A percentile compares a stretch with the other conserved stretches of the same genome.
Conservation (phyloP, 2,797 vertebrate species). For the Arctocebus calabarensis region DNA sequence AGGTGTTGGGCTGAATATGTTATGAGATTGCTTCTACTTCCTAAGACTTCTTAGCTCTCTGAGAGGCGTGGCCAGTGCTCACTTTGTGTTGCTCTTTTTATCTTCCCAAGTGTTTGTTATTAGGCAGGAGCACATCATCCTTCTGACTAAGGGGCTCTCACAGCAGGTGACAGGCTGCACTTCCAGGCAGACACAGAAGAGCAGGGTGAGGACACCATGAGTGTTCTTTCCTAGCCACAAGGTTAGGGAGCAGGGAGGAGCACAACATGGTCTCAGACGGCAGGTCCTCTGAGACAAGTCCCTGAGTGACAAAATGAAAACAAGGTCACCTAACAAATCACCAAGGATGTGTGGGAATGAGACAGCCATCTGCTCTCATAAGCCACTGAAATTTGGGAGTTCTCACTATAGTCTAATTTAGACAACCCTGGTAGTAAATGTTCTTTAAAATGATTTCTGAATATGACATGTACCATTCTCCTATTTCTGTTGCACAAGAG, state of each 20-base stretch:
- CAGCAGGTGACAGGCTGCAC: background rate
- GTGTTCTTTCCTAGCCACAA: rapidly evolving
- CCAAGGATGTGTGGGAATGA: background rate
- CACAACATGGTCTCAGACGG: rapidly evolving
- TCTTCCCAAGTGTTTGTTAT: background rate
- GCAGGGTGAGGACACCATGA: background rate
- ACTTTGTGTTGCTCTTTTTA: background rate
- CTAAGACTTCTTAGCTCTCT: background rate
- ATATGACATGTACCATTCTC: background rate
- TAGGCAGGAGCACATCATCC: background rate
- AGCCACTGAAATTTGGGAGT: background rate
- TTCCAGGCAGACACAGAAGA: background rate
- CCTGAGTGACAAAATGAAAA: background rate
- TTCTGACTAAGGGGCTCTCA: background rate
- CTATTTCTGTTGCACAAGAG: background rate
- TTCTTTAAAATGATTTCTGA: background rate
- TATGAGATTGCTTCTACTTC: background rate
- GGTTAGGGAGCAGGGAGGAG: too few relatives aligned
- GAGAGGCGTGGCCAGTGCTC: background rate
- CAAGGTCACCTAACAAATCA: background rate
- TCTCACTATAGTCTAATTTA: background rate
- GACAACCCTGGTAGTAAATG: background rate
- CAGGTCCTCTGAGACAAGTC: rapidly evolving
- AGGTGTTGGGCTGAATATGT: background rate
- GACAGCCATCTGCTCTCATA: background rate